Percentiles rank a stretch among this genome's conserved stretches.
phyloP scores from a whole-genome alignment of 2,113 vertebrate genomes.

The Hydrochoerus hydrochaeris region DNA sequence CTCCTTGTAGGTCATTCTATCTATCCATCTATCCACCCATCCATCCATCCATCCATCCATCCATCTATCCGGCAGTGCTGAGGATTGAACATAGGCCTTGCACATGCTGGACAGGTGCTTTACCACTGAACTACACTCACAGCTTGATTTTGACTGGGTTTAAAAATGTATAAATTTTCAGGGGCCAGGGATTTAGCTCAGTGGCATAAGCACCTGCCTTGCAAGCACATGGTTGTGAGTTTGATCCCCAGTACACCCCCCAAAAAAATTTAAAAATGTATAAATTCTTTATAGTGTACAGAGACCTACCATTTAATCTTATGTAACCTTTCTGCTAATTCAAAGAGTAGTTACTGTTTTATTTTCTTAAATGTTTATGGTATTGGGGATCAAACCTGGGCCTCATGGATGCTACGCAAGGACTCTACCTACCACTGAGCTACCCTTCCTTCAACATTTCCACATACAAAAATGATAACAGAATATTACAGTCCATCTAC shows the following conservation, averaged over 20 bases:
- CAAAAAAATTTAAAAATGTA: neutral
- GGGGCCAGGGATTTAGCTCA: no score
- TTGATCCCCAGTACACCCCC: no score
- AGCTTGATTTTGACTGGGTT: neutral
- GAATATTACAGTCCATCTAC: neutral
- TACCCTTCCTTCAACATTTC: neutral
- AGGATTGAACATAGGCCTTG: neutral
- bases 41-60: neutral
- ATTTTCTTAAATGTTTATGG: neutral
- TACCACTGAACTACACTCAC: neutral
- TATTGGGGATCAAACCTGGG: no score
- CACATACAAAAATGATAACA: neutral
- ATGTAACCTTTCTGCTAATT: neutral
- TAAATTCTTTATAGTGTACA: neutral
- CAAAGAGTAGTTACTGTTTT: neutral
- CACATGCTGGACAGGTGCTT: neutral
- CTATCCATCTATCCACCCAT: neutral
- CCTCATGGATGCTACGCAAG: neutral
- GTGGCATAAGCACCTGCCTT: no score
- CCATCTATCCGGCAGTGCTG: neutral
- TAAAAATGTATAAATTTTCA: neutral
- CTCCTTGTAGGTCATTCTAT: neutral
- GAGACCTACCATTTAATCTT: neutral
- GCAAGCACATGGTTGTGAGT: no score
- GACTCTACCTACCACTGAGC: neutral